Evolutionary conservation across 2,888 invertebrate genomes (phyloP).

Genomic region (Griposia aprilina): DNA sequence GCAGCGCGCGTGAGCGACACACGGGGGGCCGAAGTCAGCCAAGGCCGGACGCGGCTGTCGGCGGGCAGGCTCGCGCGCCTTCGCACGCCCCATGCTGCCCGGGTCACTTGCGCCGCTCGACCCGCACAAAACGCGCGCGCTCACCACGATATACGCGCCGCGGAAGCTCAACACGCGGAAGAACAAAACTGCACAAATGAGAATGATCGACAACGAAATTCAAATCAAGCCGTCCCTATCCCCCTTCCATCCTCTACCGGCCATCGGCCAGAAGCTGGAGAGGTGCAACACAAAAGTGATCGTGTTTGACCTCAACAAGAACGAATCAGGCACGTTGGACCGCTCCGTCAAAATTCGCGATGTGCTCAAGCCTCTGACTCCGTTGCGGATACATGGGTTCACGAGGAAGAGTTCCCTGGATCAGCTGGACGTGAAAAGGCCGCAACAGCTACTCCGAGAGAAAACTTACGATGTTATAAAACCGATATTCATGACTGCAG

Average conservation of each 20-base stretch:
- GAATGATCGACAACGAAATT: constrained; percentile 86
- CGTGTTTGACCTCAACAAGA: constrained; percentile 82
- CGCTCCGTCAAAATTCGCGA: constrained; percentile 78
- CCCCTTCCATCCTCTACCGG: constrained; percentile 87
- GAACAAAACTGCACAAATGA: constrained; percentile 83
- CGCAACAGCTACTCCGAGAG: constrained; percentile 84
- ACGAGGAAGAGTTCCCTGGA: constrained; percentile 77
- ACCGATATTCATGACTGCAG: constrained; percentile 80
- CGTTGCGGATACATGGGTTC: constrained; percentile 81
- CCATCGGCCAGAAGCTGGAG: constrained; percentile 84
- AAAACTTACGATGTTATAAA: constrained; percentile 88
- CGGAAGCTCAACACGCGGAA: constrained; percentile 83
- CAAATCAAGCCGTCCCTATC: constrained; percentile 82
- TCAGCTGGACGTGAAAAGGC: constrained; percentile 74
- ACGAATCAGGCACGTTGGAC: constrained; percentile 64
- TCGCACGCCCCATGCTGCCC: constrained; percentile 85
- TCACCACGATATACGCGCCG: constrained; percentile 88
- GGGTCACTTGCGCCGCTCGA: constrained; percentile 85
- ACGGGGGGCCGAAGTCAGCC: constrained; percentile 73
- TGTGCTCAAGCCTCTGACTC: constrained; percentile 85
- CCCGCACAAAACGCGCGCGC: constrained; percentile 84
- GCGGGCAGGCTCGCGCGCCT: constrained; percentile 80
- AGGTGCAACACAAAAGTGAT: constrained; percentile 84
- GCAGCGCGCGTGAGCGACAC: constrained; percentile 65
- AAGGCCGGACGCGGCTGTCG: constrained; percentile 82